phyloP scores from a whole-genome alignment of 2,888 invertebrate species.

The Theretra japonica region DNA sequence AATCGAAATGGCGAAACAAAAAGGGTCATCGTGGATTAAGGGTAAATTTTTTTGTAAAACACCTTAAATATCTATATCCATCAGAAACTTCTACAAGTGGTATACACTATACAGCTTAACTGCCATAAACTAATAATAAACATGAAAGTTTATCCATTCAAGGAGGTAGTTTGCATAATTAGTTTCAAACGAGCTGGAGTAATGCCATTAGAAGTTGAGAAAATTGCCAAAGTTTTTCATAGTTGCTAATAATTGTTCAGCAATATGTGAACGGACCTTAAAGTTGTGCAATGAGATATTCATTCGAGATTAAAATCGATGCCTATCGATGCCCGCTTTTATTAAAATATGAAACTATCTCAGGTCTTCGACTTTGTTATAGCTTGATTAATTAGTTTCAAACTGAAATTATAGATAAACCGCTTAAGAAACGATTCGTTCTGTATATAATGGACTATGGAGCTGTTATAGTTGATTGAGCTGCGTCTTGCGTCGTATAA shows the following conservation, averaged over 20 bases:
- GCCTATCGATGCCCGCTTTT: slow-evolving; percentile 21
- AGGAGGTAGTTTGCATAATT: slow-evolving; percentile 2
- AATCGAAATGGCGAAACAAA: no score
- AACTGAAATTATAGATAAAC: not conserved
- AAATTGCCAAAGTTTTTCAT: slow-evolving; percentile 15
- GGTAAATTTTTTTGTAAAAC: no score
- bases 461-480: not conserved
- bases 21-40: no score
- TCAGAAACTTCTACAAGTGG: no score
- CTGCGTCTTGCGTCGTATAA: no score
- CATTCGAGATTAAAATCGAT: slow-evolving; percentile 36
- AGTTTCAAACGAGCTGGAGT: not conserved
- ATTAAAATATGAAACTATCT: slow-evolving; percentile 12
- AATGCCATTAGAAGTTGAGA: not conserved
- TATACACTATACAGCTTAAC: no score
- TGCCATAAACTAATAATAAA: not conserved
- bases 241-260: not conserved
- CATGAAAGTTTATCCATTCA: not conserved
- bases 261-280: slow-evolving; percentile 12
- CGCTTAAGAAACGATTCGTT: not conserved
- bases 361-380: not conserved
- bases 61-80: not conserved
- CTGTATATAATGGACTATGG: no score
- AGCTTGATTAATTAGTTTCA: slow-evolving; percentile 8
- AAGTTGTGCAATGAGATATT: slow-evolving; percentile 18